These are phyloP conservation scores for Leptinotarsa undecemlineata DNA, from an alignment of 1,140 invertebrate species.

Conservation along the genomic window DNA sequence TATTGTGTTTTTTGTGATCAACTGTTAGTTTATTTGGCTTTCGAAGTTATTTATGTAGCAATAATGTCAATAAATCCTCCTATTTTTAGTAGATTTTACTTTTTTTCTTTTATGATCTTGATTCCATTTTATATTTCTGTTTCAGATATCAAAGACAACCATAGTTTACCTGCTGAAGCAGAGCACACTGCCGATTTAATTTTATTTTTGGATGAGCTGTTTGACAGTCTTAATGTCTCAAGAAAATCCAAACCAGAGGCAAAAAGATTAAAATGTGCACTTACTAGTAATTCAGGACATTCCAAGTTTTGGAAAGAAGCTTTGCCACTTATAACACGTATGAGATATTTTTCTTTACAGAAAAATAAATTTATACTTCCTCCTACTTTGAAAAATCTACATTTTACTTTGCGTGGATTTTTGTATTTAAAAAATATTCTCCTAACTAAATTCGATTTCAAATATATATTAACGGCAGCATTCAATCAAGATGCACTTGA, in stretches of 20 bases:
- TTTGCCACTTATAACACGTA: slow-evolving; percentile 3
- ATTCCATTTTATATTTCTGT: neutral
- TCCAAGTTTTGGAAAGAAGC: neutral
- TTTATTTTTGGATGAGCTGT: slow-evolving; percentile 19
- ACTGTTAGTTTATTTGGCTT: too few relatives aligned
- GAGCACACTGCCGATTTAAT: slow-evolving; percentile 20
- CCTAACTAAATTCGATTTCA: slow-evolving; percentile 2
- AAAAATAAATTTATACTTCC: slow-evolving; percentile 12
- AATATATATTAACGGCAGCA: slow-evolving; percentile 1
- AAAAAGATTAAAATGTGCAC: slow-evolving; percentile 14
- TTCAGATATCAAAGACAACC: neutral
- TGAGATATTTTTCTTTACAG: neutral
- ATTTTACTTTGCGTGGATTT: slow-evolving; percentile 25
- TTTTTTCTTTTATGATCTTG: slow-evolving; percentile 2
- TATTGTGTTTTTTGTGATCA: too few relatives aligned
- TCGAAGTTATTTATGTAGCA: too few relatives aligned
- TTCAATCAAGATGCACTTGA: slow-evolving; percentile 49
- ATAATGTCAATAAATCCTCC: neutral
- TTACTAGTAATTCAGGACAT: slow-evolving; percentile 15
- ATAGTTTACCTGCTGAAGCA: neutral
- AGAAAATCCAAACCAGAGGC: neutral
- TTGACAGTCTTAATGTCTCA: slow-evolving; percentile 21
- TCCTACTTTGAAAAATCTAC: slow-evolving; percentile 19
- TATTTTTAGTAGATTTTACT: neutral
- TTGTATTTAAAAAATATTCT: slow-evolving; percentile 8